phyloP scores from a whole-genome alignment of 2,113 vertebrate genomes.

The Mobula hypostoma region DNA sequence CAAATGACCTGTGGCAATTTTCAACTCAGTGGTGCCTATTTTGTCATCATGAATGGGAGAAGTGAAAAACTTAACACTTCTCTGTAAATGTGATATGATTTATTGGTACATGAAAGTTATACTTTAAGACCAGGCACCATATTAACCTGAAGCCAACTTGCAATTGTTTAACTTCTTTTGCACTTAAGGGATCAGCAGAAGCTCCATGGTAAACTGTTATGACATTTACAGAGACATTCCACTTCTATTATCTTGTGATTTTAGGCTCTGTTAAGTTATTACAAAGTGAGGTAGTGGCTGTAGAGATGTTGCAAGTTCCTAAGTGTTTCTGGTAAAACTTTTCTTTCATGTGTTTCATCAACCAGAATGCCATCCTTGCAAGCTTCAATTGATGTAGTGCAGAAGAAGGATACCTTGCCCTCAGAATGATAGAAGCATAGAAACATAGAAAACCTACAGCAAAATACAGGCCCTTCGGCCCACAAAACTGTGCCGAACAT shows the following conservation, averaged over 20 bases:
- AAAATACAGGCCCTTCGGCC: no score
- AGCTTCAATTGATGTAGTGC: background rate
- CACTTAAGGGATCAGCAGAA: no score
- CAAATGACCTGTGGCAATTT: background rate
- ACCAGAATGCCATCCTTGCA: background rate
- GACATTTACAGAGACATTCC: no score
- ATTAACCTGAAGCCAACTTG: background rate
- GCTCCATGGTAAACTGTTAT: no score
- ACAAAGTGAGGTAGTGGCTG: background rate
- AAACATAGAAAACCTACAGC: no score
- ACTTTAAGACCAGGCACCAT: background rate
- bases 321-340: background rate
- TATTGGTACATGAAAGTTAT: background rate
- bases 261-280: background rate
- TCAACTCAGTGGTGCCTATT: background rate
- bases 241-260: no score
- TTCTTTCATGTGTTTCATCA: no score
- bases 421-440: background rate
- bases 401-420: background rate
- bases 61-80: background rate
- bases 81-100: no score
- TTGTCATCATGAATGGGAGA: background rate
- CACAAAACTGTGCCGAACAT: no score
- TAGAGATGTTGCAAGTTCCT: background rate
- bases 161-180: no score